Evolutionary conservation across 2,113 vertebrate species (phyloP).

Genomic region (Harpagus bidentatus): DNA sequence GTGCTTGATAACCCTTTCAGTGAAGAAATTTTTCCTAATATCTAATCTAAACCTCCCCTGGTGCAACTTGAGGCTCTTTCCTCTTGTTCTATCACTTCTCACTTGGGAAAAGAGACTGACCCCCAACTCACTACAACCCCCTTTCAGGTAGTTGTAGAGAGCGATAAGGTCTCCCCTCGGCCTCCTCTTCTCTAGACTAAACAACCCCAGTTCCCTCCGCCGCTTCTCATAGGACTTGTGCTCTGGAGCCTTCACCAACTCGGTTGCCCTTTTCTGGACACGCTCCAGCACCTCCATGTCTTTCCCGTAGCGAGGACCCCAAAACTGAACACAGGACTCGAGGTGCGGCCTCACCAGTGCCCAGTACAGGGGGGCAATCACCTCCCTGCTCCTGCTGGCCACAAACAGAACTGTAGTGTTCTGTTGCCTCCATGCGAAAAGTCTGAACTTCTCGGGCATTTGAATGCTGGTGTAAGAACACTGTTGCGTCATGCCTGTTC

Average conservation of each 20-base stretch:
- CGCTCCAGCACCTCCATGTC: not conserved
- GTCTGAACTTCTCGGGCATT: not conserved
- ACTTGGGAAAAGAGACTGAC: not conserved
- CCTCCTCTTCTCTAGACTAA: no score
- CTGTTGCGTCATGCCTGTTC: not conserved
- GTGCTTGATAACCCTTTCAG: rapidly evolving
- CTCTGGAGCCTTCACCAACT: no score
- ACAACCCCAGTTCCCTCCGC: no score
- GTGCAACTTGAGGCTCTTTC: not conserved
- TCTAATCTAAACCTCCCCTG: not conserved
- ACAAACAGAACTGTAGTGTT: not conserved
- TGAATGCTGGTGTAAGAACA: not conserved
- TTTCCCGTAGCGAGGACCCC: rapidly evolving
- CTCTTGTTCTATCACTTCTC: not conserved
- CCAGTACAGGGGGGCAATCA: no score
- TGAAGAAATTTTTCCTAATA: not conserved
- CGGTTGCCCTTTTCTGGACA: not conserved
- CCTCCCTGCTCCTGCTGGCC: no score
- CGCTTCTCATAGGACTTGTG: no score
- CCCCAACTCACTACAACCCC: rapidly evolving
- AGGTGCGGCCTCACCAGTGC: not conserved
- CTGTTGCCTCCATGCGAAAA: not conserved
- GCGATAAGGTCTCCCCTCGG: no score
- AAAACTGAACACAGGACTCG: not conserved
- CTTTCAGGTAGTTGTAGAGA: not conserved